Evolutionary conservation across 2,797 vertebrate species (phyloP).

Genomic region (Iguana delicatissima): DNA sequence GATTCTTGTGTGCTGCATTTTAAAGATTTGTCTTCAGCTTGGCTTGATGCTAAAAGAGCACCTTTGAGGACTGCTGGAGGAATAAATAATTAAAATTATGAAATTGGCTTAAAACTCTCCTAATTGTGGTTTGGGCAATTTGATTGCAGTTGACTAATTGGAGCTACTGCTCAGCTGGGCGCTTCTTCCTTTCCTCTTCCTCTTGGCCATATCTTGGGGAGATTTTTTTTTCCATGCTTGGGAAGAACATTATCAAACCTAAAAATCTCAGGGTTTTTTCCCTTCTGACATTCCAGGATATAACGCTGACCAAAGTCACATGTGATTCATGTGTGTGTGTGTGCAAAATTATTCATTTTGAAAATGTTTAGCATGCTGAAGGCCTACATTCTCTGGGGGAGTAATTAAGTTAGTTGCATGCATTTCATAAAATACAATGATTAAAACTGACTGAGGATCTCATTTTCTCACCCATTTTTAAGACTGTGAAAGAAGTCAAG

Average conservation of each 20-base stretch:
- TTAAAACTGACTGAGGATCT: conserved; percentile 28
- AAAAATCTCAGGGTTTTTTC: not conserved
- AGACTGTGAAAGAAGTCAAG: conserved; percentile 23
- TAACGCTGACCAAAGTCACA: conserved; percentile 9
- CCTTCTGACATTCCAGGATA: not conserved
- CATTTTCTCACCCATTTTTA: conserved; percentile 31
- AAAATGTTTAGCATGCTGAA: not conserved
- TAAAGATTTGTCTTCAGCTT: conserved; percentile 21
- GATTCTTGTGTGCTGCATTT: not conserved
- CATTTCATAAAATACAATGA: conserved; percentile 33
- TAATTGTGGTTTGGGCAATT: conserved; percentile 51
- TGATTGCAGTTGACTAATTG: conserved; percentile 55
- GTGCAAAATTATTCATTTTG: conserved; percentile 14
- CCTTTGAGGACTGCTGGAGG: conserved; percentile 41
- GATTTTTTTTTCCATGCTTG: not conserved
- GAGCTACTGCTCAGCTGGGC: conserved; percentile 37
- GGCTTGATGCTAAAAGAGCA: conserved; percentile 27
- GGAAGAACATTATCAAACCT: conserved; percentile 13
- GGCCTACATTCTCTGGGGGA: not conserved
- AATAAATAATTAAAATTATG: conserved; percentile 53
- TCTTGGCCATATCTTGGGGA: conserved; percentile 8
- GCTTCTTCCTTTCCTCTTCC: conserved; percentile 24
- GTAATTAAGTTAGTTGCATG: conserved; percentile 24
- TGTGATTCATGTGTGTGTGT: not conserved
- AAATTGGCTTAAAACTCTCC: conserved; percentile 52